Conservation (phyloP, 92 coral and sea anemone genomes). For the Porites evermanni region DNA sequence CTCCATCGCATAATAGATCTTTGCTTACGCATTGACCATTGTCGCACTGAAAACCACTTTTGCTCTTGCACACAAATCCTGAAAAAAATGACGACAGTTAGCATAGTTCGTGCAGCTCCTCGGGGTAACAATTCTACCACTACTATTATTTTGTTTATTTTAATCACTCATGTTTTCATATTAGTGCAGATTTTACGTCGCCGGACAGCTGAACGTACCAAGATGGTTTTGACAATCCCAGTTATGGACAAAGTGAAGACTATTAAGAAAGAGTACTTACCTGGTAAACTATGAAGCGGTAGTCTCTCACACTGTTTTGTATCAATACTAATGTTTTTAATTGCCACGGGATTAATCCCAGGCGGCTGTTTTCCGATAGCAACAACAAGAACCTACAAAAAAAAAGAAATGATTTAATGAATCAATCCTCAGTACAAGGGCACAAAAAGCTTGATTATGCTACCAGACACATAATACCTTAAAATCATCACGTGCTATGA, state of each 20-base stretch:
- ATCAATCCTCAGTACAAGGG: too few relatives aligned
- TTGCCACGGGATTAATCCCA: conserved; percentile 17
- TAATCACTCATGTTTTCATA: too few relatives aligned
- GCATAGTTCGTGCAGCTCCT: neutral
- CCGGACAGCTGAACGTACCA: too few relatives aligned
- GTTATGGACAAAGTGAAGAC: neutral
- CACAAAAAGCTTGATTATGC: neutral
- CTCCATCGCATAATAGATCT: conserved; percentile 83
- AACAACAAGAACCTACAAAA: conserved; percentile 2
- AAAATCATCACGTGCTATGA: conserved; percentile 44
- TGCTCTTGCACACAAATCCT: conserved; percentile 65
- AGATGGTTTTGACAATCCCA: too few relatives aligned
- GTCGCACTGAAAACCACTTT: conserved; percentile 72
- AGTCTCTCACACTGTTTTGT: conserved; percentile 57
- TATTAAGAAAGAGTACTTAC: conserved; percentile 15
- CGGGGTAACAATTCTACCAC: too few relatives aligned
- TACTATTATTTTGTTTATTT: too few relatives aligned
- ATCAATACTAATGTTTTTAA: conserved; percentile 46
- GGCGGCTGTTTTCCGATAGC: conserved; percentile 10
- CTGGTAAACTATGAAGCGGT: conserved; percentile 79
- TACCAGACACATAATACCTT: conserved; percentile 40
- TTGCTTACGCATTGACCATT: conserved; percentile 87
- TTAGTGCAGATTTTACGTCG: too few relatives aligned
- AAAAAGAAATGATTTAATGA: neutral
- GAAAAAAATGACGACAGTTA: neutral